These are phyloP conservation scores for Hirtodrosophila histrioides DNA, from an alignment of 2,888 invertebrate species.

Conservation along the genomic window DNA sequence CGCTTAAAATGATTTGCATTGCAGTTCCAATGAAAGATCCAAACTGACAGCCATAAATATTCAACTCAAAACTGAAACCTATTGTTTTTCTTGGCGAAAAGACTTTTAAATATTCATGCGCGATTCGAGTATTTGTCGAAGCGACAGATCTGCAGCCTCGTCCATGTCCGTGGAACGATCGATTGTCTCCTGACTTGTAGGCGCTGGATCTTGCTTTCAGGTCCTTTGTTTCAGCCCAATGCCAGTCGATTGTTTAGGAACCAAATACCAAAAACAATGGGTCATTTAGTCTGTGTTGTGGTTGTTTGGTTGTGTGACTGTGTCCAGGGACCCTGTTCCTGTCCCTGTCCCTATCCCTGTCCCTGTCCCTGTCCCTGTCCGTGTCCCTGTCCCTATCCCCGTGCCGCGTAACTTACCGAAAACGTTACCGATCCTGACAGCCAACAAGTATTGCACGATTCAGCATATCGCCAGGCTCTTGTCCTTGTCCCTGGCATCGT, in stretches of 20 bases:
- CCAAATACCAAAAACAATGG: conserved; percentile 70
- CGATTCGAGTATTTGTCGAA: conserved; percentile 69
- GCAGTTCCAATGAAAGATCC: conserved; percentile 55
- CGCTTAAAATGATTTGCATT: conserved; percentile 51
- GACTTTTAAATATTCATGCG: conserved; percentile 76
- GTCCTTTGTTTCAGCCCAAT: conserved; percentile 53
- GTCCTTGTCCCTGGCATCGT: conserved; percentile 33
- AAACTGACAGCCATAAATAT: conserved; percentile 60
- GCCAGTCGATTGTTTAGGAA: conserved; percentile 70
- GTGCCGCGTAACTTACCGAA: conserved; percentile 43
- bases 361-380: neutral
- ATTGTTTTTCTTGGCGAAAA: conserved; percentile 26
- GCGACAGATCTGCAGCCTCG: conserved; percentile 68
- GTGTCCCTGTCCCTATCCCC: conserved; percentile 2
- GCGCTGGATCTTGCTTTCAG: conserved; percentile 32
- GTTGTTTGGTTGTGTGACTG: conserved; percentile 8
- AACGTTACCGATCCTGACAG: conserved; percentile 79
- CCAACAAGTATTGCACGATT: conserved; percentile 82
- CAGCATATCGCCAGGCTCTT: conserved; percentile 38
- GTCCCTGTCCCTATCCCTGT: too few species aligned
- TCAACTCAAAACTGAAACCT: conserved; percentile 39
- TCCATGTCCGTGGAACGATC: conserved; percentile 59
- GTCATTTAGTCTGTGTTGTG: conserved; percentile 63
- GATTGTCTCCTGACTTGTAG: conserved; percentile 55
- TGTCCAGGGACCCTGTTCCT: neutral